Percentiles rank a stretch among this genome's conserved stretches.
These are phyloP conservation scores for Vollenhovia emeryi DNA, from an alignment of 1,140 invertebrate genomes.

Conservation along the genomic window DNA sequence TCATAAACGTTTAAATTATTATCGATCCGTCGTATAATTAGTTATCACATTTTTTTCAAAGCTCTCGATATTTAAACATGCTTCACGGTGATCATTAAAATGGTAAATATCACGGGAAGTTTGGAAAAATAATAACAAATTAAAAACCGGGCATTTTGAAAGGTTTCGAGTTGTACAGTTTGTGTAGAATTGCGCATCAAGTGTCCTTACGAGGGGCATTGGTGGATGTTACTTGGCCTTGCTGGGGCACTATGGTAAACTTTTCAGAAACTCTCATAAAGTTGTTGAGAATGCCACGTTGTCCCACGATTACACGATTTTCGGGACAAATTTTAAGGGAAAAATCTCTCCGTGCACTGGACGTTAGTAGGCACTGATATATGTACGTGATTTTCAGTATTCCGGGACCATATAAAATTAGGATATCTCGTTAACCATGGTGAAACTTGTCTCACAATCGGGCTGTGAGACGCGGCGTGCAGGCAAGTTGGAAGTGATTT, in stretches of 20 bases:
- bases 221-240: no score
- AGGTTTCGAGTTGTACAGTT: neutral
- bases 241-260: no score
- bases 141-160: neutral
- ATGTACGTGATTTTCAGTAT: no score
- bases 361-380: no score
- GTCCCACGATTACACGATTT: no score
- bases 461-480: neutral
- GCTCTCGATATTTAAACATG: neutral
- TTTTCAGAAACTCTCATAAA: no score
- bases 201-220: no score
- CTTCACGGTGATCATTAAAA: neutral
- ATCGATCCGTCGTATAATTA: neutral
- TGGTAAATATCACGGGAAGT: neutral
- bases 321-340: no score
- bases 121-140: neutral
- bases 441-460: neutral
- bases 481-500: neutral
- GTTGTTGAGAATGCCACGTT: no score
- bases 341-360: no score
- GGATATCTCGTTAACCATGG: neutral
- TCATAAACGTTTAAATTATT: neutral
- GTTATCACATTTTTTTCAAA: neutral
- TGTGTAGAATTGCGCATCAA: neutral
- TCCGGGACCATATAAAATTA: no score